Evolutionary conservation across 2,797 vertebrate species (phyloP).

Genomic region (Podarcis lilfordi): DNA sequence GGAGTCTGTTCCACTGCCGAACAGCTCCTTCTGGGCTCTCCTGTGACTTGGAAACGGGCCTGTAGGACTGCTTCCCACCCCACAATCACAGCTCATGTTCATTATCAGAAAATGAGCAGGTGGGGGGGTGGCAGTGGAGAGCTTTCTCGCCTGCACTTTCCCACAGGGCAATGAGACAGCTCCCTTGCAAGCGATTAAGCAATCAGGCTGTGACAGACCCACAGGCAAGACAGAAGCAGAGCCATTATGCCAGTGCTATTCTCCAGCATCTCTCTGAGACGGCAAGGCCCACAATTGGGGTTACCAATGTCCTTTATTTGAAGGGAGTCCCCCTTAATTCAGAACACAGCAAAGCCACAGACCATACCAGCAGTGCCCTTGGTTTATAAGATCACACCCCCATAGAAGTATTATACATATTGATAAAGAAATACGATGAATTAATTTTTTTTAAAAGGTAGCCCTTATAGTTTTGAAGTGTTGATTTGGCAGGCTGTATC

Average conservation of each 20-base stretch:
- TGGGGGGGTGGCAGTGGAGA: no score
- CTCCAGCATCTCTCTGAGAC: background rate
- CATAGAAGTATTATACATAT: background rate
- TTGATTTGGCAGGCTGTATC: background rate
- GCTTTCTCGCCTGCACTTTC: background rate
- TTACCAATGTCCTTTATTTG: conserved; percentile 24
- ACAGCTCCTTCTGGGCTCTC: no score
- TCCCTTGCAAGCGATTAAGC: background rate
- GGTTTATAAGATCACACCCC: background rate
- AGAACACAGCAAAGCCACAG: conserved; percentile 1
- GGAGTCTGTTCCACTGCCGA: no score
- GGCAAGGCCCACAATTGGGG: background rate
- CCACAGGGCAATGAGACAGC: background rate
- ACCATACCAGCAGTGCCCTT: background rate
- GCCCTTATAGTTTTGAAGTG: background rate
- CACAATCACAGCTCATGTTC: background rate
- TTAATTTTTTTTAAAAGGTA: background rate
- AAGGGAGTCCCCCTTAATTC: conserved; percentile 22
- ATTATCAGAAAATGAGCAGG: background rate
- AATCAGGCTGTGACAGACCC: background rate
- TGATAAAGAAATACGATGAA: background rate
- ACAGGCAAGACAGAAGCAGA: background rate
- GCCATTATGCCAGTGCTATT: background rate
- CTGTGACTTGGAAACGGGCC: background rate
- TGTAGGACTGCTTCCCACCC: background rate